Conservation (phyloP, 2,113 vertebrate genomes). For the Tragelaphus strepsiceros region DNA sequence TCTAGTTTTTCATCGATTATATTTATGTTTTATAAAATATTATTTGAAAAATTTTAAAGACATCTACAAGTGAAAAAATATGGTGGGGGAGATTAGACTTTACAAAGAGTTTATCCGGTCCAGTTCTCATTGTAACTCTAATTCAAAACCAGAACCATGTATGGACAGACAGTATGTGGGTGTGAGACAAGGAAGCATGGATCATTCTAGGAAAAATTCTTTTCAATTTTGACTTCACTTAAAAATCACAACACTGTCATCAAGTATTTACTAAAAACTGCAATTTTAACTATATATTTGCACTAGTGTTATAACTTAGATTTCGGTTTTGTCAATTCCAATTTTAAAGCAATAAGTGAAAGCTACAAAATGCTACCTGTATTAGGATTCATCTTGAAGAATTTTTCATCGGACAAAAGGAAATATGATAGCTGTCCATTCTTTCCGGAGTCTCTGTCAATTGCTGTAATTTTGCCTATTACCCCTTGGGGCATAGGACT, state of each 20-base stretch:
- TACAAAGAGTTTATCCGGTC: background rate
- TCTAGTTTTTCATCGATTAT: background rate
- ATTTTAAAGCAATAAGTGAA: constrained; percentile 40
- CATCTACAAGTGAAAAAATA: background rate
- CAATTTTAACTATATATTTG: background rate
- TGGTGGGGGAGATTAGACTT: background rate
- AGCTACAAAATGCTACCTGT: constrained; percentile 85
- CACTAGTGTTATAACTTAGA: background rate
- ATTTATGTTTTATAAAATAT: background rate
- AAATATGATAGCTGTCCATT: constrained; percentile 92
- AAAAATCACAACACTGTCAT: background rate
- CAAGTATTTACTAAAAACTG: background rate
- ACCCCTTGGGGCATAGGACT: constrained; percentile 83
- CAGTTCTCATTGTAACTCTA: background rate
- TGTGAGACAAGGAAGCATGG: background rate
- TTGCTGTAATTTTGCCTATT: constrained; percentile 85
- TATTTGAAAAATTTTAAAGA: background rate
- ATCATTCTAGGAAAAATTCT: background rate
- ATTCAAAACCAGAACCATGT: background rate
- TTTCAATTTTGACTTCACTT: background rate
- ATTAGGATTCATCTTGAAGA: constrained; percentile 92
- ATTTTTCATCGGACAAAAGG: constrained; percentile 90
- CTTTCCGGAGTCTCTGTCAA: constrained; percentile 88
- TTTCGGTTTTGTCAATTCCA: background rate
- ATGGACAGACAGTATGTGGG: background rate